phyloP scores from a whole-genome alignment of 2,113 vertebrate species.

The Protobothrops flavoviridis region DNA sequence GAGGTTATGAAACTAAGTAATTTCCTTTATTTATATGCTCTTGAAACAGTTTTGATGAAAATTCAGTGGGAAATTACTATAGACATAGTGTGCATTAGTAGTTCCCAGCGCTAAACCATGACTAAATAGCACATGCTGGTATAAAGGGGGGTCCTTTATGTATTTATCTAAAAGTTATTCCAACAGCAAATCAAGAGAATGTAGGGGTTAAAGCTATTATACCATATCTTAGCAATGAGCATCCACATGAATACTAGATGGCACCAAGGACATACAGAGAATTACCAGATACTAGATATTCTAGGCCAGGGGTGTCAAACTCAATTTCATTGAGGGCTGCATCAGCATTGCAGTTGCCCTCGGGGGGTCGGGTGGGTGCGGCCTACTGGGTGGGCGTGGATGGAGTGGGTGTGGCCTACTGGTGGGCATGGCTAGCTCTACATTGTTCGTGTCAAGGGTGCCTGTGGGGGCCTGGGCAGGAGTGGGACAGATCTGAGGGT shows the following conservation, averaged over 20 bases:
- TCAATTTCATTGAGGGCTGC: too few species aligned
- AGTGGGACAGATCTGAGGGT: too few species aligned
- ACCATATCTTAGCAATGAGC: neutral
- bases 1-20: neutral
- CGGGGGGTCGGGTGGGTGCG: too few species aligned
- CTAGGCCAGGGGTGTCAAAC: neutral
- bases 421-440: too few species aligned
- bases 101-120: neutral
- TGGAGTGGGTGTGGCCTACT: too few species aligned
- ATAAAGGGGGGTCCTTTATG: neutral
- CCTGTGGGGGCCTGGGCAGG: too few species aligned
- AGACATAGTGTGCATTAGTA: neutral
- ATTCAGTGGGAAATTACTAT: neutral
- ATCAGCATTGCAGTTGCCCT: too few species aligned
- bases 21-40: slow-evolving; percentile 3
- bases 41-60: neutral
- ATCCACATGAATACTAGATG: neutral
- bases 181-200: slow-evolving; percentile 10
- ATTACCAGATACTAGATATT: neutral
- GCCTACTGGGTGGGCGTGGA: too few species aligned
- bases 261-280: neutral
- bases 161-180: neutral
- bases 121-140: slow-evolving; percentile 15
- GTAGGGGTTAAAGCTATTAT: rapidly evolving
- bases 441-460: too few species aligned